Base-by-base conservation (phyloP, 2,888 invertebrate species). In the Cinara cedri region DNA sequence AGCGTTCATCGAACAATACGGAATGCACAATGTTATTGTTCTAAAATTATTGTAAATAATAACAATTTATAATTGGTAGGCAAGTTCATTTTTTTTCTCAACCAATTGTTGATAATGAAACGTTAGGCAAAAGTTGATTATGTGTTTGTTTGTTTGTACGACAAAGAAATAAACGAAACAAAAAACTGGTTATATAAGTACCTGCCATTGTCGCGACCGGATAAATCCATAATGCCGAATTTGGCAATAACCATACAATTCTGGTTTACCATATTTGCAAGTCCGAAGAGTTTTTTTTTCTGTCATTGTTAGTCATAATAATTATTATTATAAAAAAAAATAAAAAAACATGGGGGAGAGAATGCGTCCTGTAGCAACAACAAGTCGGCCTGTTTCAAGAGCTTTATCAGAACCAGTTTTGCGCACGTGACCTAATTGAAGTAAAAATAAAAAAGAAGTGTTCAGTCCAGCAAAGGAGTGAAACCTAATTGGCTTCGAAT, bases 381-480 rank as follows among this genome's bases (percentile, higher is more conserved):
- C 51, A 14, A 11, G 57, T 49, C 62, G 57, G 49, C 10, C 14
- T 21, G 62, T 72, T 62, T 72, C 34, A 51, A 72, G 72, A 72
- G 62, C 49, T 72, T 62, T 72, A 62, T 63, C 51, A 34, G 21
- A 72, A 72, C 72, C 72, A 34, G 72, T 72, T 72, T 62, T 49
- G 21, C 62, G 49, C 72, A 72, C 62, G 62, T 72, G 72, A 72
- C 72, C 62, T 72, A 72, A 72, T 72, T 72, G 72, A 72, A 72
- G 51, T 0, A 10, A 49, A 51, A 72, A 49, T 34, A 72, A 72
- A 49, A 72, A 54, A 2, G 14, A 8, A 16, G 26, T 21, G 34
- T 49, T 49, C 62, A 21, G 19, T 62, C 62, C 51, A 34, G 44
- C 8, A 62, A 60, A 62, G 62, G 72, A 72, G 34, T 34, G 62